Percentiles rank a stretch among this genome's conserved stretches.
phyloP scores from a whole-genome alignment of 2,888 invertebrate species.

The Microctonus brassicae region DNA sequence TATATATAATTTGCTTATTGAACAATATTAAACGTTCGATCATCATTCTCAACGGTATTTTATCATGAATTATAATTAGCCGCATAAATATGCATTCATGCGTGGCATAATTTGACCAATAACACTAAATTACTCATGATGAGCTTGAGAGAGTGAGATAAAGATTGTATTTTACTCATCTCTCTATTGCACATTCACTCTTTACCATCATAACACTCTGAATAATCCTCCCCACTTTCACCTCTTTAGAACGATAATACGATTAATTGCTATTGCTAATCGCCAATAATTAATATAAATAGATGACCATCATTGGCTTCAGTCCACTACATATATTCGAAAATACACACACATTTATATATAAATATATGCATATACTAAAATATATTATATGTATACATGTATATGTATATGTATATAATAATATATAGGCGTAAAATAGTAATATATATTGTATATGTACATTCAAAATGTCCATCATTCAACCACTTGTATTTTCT shows the following conservation, averaged over 20 bases:
- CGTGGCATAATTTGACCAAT: slow-evolving; percentile 69
- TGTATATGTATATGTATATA: too few species aligned
- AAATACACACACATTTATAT: neutral
- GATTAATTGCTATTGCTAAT: slow-evolving; percentile 68
- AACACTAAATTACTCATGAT: slow-evolving; percentile 68
- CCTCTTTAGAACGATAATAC: slow-evolving; percentile 61
- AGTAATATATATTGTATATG: neutral
- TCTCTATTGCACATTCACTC: slow-evolving; percentile 13
- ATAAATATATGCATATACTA: too few species aligned
- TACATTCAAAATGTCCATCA: neutral
- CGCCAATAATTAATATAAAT: slow-evolving; percentile 69
- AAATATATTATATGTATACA: too few species aligned
- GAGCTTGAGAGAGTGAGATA: slow-evolving; percentile 14
- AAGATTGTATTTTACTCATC: slow-evolving; percentile 7
- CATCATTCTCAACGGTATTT: slow-evolving; percentile 61
- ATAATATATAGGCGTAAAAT: neutral
- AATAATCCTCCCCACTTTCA: neutral
- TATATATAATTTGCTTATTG: slow-evolving; percentile 9
- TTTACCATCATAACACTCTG: slow-evolving; percentile 5
- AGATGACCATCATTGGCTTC: slow-evolving; percentile 66
- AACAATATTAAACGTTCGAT: slow-evolving; percentile 51
- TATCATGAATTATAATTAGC: slow-evolving; percentile 69
- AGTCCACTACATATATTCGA: slow-evolving; percentile 43
- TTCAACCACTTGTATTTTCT: neutral
- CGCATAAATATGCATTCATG: slow-evolving; percentile 68